Percentiles rank a stretch among this genome's conserved stretches.
Conservation (phyloP, 2,888 invertebrate genomes). For the Melanostoma mellinum region DNA sequence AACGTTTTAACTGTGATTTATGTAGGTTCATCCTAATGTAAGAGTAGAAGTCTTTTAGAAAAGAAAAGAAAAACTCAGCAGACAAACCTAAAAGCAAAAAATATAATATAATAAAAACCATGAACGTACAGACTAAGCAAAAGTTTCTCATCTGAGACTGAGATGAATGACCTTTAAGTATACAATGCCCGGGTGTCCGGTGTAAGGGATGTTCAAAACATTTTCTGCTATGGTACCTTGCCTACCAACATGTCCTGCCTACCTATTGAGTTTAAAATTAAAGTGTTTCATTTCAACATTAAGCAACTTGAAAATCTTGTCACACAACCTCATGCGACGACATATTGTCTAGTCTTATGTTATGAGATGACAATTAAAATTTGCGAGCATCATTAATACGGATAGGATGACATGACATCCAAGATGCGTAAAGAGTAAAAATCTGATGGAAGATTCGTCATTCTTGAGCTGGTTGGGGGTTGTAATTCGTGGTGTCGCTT, state of each 20-base stretch:
- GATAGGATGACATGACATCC: not conserved
- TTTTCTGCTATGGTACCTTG: too few relatives aligned
- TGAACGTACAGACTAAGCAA: constrained; percentile 34
- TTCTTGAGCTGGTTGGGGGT: not conserved
- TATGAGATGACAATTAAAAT: not conserved
- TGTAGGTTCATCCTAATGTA: constrained; percentile 39
- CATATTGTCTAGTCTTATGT: not conserved
- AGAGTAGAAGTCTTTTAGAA: constrained; percentile 20
- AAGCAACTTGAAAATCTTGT: not conserved
- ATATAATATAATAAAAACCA: constrained; percentile 16
- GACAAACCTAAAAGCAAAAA: constrained; percentile 33
- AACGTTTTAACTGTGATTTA: constrained; percentile 49
- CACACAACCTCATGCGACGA: not conserved
- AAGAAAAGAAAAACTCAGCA: constrained; percentile 14
- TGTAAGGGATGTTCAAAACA: too few relatives aligned
- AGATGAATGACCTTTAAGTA: not conserved
- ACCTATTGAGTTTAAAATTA: not conserved
- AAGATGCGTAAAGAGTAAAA: not conserved
- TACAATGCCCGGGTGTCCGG: too few relatives aligned
- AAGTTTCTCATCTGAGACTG: constrained; percentile 31
- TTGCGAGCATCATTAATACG: not conserved
- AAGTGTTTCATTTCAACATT: not conserved
- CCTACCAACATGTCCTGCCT: too few relatives aligned
- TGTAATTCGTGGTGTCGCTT: too few relatives aligned
- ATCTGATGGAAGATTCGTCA: not conserved